Evolutionary conservation across 2,113 vertebrate genomes (phyloP).

Genomic region (Mugil cephalus): DNA sequence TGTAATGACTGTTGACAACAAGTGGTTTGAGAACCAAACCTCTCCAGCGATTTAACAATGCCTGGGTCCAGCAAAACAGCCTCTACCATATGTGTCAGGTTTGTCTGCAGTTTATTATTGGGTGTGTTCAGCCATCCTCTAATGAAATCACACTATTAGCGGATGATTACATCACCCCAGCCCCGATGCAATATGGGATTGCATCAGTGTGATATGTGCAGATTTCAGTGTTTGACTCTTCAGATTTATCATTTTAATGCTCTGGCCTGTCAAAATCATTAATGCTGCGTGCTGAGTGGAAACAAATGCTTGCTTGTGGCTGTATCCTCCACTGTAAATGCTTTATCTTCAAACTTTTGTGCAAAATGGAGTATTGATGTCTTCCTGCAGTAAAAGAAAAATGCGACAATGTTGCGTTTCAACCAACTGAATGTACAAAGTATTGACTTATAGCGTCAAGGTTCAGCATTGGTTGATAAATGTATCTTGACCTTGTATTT

Average conservation of each 20-base stretch:
- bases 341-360: too few relatives aligned
- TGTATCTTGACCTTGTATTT: not conserved
- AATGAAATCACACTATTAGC: conserved; percentile 68
- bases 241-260: conserved; percentile 20
- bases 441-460: too few relatives aligned
- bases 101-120: conserved; percentile 36
- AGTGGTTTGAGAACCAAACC: conserved; percentile 14
- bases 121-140: conserved; percentile 56
- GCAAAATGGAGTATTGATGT: too few relatives aligned
- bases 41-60: conserved; percentile 15
- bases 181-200: conserved; percentile 54
- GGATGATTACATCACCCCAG: conserved; percentile 63
- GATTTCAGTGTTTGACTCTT: conserved; percentile 43
- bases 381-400: too few relatives aligned
- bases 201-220: conserved; percentile 46
- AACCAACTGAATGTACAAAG: too few relatives aligned
- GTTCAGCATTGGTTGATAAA: too few relatives aligned
- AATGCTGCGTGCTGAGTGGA: conserved; percentile 6
- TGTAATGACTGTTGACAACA: not conserved
- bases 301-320: conserved; percentile 12
- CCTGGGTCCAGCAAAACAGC: conserved; percentile 11
- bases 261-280: conserved; percentile 12
- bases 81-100: conserved; percentile 28
- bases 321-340: not conserved
- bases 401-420: too few relatives aligned